Base-by-base conservation (phyloP, 2,888 invertebrate species). In the Oxycera nigricornis region DNA sequence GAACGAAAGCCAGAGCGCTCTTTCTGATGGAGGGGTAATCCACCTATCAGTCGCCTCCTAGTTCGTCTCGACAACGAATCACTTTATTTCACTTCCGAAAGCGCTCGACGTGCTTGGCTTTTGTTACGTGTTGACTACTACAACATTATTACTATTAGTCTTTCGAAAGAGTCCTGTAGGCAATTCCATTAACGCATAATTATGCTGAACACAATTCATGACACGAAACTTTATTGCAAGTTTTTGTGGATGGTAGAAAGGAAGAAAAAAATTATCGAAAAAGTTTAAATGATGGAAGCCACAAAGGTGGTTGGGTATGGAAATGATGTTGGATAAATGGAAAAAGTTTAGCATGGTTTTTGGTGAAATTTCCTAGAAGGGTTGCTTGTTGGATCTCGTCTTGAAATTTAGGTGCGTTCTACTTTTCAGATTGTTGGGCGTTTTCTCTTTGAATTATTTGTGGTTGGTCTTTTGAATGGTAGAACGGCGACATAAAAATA, bases 181-280 rank as follows among this genome's bases (percentile, higher is more conserved):
- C 70, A 52, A 55, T 31, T 70, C 70, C 70, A 70, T 70, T 70
- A 70, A 22, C 70, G 52, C 30, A 70, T 70, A 70, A 70, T 70
- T 70, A 70, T 70, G 70, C 70, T 55, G 55, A 55, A 24, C 70
- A 70, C 55, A 52, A 50, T 35, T 52, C 70, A 17, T 35, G 30
- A 39, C 39, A 65, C 35, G 35, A 65, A 39, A 39, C 35, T 55
- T 17, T 4, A 55, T 55, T 55, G 46, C 35, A 35, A 35, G n/a
- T 35, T 35, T 35, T 46, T 46, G 46, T 46, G 11, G 6, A 35
- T 7, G 35, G 11, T 7, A 11, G 35, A 35, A 11, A 35, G 46
- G 46, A 2, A 46, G 46, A 11, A 46, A 17, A 35, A 35, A 11
- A 11, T 7, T 46, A 46, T 46, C 17, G 3, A 46, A 46, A 17